phyloP scores from a whole-genome alignment of 2,888 invertebrate genomes.

The Diplolepis rosae region DNA sequence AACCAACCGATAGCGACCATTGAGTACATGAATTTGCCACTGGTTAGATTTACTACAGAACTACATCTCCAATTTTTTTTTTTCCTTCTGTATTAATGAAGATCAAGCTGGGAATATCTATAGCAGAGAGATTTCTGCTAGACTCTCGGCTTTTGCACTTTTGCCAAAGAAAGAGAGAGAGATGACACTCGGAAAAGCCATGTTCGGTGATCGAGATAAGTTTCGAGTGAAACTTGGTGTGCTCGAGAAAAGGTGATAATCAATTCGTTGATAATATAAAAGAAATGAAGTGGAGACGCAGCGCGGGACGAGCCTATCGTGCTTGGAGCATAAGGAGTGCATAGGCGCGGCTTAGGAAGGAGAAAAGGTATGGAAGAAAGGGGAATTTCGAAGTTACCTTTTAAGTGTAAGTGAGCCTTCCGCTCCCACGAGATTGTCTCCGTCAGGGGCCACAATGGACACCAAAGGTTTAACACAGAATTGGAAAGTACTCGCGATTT shows the following conservation, averaged over 20 bases:
- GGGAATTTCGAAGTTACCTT: slow-evolving; percentile 50
- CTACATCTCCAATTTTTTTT: background rate
- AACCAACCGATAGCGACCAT: slow-evolving; percentile 23
- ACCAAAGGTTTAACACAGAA: slow-evolving; percentile 64
- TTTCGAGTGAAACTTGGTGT: background rate
- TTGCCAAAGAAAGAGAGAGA: background rate
- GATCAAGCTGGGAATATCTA: slow-evolving; percentile 6
- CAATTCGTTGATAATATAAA: background rate
- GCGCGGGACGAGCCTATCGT: slow-evolving; percentile 15
- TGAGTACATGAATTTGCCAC: background rate
- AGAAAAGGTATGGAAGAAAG: background rate
- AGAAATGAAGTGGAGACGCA: slow-evolving; percentile 33
- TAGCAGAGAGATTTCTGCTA: slow-evolving; percentile 24
- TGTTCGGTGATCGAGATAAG: background rate
- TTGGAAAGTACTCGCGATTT: slow-evolving; percentile 61
- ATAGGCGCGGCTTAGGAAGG: slow-evolving; percentile 42
- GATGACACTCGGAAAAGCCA: background rate
- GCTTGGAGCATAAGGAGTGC: slow-evolving; percentile 21
- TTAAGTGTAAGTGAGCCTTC: slow-evolving; percentile 38
- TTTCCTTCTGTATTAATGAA: background rate
- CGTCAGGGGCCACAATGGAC: slow-evolving; percentile 49
- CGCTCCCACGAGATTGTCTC: slow-evolving; percentile 46
- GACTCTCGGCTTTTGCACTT: slow-evolving; percentile 4
- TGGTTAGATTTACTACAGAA: background rate
- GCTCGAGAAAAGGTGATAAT: background rate